Percentiles rank a stretch among this genome's conserved stretches.
Conservation (phyloP, 2,113 vertebrate species). For the Petaurus breviceps region DNA sequence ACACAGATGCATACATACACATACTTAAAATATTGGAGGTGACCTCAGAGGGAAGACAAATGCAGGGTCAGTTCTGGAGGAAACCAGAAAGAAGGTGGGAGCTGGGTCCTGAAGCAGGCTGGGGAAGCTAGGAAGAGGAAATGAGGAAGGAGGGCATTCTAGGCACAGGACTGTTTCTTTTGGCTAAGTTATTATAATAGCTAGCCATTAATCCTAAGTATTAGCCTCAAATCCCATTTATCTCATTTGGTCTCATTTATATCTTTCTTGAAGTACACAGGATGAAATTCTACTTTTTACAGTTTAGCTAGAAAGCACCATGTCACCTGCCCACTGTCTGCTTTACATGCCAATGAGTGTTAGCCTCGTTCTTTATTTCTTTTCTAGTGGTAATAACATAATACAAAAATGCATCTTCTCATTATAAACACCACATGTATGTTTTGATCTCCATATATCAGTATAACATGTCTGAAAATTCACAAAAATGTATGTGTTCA, state of each 20-base stretch:
- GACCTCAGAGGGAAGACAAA: no score
- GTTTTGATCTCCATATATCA: neutral
- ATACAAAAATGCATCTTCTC: neutral
- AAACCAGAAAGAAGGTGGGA: neutral
- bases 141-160: neutral
- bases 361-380: neutral
- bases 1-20: no score
- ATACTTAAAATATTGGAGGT: no score
- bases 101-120: neutral
- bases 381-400: neutral
- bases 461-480: neutral
- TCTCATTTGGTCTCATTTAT: neutral
- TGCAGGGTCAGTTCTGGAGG: neutral
- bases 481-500: neutral
- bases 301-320: neutral
- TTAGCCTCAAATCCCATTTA: neutral
- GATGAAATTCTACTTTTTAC: constrained; percentile 2
- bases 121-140: neutral
- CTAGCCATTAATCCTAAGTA: neutral
- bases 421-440: neutral
- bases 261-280: neutral
- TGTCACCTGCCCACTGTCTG: neutral
- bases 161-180: neutral
- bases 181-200: neutral
- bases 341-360: neutral